phyloP scores from a whole-genome alignment of 2,888 invertebrate species.

The Hylaea fasciaria region DNA sequence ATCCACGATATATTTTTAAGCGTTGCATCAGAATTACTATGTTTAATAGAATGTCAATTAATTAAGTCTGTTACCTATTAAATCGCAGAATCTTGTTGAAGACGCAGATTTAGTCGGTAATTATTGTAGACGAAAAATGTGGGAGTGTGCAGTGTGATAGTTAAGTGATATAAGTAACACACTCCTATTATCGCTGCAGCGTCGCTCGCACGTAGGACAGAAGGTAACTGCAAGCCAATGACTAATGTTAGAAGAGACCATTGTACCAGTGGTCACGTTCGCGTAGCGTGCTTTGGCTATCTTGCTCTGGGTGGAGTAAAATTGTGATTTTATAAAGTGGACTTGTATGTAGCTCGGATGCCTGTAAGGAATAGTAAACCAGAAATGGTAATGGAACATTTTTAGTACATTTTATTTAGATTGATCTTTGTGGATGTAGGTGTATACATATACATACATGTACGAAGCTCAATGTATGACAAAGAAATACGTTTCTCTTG shows the following conservation, averaged over 20 bases:
- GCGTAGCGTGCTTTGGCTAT: constrained; percentile 33
- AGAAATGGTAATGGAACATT: neutral
- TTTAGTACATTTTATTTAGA: neutral
- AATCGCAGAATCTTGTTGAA: no score
- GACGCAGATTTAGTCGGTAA: no score
- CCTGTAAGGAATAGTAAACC: constrained; percentile 2
- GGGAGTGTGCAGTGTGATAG: no score
- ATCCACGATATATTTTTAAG: no score
- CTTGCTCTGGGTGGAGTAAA: constrained; percentile 27
- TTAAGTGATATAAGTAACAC: neutral
- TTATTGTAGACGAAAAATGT: no score
- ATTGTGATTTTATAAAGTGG: constrained; percentile 38
- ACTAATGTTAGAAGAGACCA: constrained; percentile 28
- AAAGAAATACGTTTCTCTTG: no score
- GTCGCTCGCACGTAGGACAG: constrained; percentile 6
- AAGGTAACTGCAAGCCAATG: constrained; percentile 28
- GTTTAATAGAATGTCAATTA: no score
- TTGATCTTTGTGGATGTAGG: no score
- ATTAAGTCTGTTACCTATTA: no score
- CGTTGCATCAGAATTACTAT: no score
- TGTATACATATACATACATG: no score
- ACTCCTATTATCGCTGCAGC: neutral
- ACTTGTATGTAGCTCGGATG: constrained; percentile 16
- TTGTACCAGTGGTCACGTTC: constrained; percentile 39
- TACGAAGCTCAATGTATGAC: no score